Percentiles rank a stretch among this genome's conserved stretches.
Conservation (phyloP, 2,113 vertebrate genomes). For the Percopsis transmontana region DNA sequence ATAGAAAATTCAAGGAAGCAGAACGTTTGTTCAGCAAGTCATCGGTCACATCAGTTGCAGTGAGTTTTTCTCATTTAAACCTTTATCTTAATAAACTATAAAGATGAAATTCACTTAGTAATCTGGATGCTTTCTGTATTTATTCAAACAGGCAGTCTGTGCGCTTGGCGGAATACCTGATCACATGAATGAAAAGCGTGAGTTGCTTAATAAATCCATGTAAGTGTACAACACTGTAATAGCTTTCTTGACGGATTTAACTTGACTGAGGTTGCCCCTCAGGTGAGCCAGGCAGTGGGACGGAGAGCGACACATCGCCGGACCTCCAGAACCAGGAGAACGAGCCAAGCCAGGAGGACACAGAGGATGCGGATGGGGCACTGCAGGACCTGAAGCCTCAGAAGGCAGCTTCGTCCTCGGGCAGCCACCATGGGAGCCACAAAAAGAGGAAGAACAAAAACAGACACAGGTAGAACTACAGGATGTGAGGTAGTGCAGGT, state of each 20-base stretch:
- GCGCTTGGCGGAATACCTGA: conserved; percentile 94
- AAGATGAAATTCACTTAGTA: background rate
- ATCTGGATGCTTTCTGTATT: background rate
- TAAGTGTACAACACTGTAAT: too few relatives aligned
- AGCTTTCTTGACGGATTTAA: too few relatives aligned
- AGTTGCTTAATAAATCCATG: conserved; percentile 64
- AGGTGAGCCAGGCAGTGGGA: conserved; percentile 97
- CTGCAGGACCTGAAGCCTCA: conserved; percentile 95
- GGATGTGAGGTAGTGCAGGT: too few relatives aligned
- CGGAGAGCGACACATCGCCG: conserved; percentile 94
- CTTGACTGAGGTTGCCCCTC: background rate
- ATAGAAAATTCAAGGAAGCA: conserved; percentile 97
- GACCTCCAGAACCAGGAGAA: conserved; percentile 99
- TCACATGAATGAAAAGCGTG: conserved; percentile 97
- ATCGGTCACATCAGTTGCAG: conserved; percentile 94
- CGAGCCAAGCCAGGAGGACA: conserved; percentile 93
- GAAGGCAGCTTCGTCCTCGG: conserved; percentile 93
- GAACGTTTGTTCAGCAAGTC: conserved; percentile 99
- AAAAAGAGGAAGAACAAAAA: conserved; percentile 99
- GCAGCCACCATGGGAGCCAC: conserved; percentile 95
- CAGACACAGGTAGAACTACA: conserved; percentile 87
- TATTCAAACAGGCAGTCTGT: conserved; percentile 85
- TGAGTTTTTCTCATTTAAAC: conserved; percentile 72
- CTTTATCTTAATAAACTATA: background rate
- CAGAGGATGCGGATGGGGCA: conserved; percentile 91